These are phyloP conservation scores for Cordilura impudica DNA, from an alignment of 2,888 invertebrate species.

Conservation along the genomic window DNA sequence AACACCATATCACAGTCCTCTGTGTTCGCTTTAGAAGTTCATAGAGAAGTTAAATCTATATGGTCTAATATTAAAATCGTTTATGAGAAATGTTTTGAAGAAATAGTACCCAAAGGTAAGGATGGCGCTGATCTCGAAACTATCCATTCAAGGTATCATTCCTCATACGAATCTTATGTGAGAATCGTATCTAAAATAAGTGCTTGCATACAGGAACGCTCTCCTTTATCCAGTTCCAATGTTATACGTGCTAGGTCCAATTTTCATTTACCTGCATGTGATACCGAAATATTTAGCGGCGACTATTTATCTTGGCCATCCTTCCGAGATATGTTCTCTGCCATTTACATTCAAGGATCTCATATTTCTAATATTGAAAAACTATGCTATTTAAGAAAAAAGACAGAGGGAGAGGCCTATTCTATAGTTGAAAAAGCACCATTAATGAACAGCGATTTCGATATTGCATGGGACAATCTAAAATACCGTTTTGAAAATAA, in stretches of 20 bases:
- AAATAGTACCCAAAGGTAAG: background rate
- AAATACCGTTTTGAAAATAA: background rate
- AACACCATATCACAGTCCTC: background rate
- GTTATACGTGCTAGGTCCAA: background rate
- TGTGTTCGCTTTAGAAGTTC: background rate
- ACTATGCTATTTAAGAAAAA: background rate
- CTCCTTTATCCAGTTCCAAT: too few species aligned
- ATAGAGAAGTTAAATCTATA: background rate
- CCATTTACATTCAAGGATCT: background rate
- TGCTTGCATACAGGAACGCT: background rate
- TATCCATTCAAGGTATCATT: background rate
- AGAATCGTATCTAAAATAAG: background rate
- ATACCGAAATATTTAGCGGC: background rate
- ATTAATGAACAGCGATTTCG: background rate
- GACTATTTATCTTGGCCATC: background rate
- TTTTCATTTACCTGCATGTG: constrained; percentile 2
- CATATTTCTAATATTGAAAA: background rate
- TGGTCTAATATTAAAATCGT: background rate
- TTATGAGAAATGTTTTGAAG: background rate
- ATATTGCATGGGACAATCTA: background rate
- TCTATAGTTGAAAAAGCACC: background rate
- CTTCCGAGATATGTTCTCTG: background rate
- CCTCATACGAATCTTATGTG: background rate
- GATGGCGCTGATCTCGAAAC: background rate
- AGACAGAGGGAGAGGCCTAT: background rate